Evolutionary conservation across 64 coral and sea anemone species (phyloP).

Genomic region (Pocillopora damicornis): DNA sequence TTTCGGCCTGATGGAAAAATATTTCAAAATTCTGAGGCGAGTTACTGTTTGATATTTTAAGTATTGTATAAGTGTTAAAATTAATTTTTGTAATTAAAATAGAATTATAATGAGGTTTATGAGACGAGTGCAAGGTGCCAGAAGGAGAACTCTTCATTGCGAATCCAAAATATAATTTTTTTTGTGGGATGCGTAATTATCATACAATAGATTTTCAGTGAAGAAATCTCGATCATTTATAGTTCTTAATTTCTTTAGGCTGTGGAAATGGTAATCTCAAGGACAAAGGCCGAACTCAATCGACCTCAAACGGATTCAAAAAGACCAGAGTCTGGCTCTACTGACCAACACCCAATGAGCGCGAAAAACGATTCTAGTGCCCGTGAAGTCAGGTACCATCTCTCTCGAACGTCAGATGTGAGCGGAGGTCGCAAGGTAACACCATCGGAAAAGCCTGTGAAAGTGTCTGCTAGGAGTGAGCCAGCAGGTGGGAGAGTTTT

Average conservation of each 20-base stretch:
- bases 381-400: constrained; percentile 29
- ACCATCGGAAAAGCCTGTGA: constrained; percentile 3
- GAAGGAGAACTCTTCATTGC: no score
- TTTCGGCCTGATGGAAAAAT: no score
- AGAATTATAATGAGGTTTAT: no score
- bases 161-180: no score
- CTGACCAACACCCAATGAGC: background rate
- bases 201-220: background rate
- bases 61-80: no score
- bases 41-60: no score
- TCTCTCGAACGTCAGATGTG: constrained; percentile 23
- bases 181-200: no score
- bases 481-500: background rate
- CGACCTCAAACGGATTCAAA: constrained; percentile 38
- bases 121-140: no score
- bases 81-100: no score
- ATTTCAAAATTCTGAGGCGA: no score
- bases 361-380: constrained; percentile 10
- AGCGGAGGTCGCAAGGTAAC: constrained; percentile 3
- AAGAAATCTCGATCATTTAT: background rate
- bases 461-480: background rate
- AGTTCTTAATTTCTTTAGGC: constrained; percentile 34
- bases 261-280: constrained; percentile 50
- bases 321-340: constrained; percentile 4
- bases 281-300: constrained; percentile 53